Evolutionary conservation across 2,797 vertebrate species (phyloP).

Genomic region (Falco concolor): DNA sequence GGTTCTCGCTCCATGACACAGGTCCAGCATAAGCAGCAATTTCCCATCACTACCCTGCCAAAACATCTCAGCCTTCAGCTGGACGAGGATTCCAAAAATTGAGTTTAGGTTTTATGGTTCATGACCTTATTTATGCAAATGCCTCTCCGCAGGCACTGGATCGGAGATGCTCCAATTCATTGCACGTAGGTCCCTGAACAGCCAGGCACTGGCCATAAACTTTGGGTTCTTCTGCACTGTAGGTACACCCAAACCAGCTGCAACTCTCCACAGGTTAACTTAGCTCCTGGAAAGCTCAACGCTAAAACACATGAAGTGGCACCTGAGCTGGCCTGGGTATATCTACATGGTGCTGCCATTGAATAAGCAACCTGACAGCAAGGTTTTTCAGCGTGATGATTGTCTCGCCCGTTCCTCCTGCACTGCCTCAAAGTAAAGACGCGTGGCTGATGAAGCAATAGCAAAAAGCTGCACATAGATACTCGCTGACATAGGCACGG

Average conservation of each 20-base stretch:
- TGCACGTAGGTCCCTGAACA: neutral
- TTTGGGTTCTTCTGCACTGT: neutral
- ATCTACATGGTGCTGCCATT: neutral
- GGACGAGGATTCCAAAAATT: neutral
- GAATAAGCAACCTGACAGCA: neutral
- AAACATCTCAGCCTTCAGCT: neutral
- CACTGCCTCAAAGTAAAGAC: neutral
- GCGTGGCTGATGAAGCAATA: neutral
- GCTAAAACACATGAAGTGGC: accelerated
- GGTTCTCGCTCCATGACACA: neutral
- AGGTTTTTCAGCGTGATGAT: neutral
- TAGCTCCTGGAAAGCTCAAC: neutral
- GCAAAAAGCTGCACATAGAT: neutral
- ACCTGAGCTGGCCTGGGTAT: neutral
- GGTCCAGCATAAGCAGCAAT: neutral
- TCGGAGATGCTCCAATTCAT: neutral
- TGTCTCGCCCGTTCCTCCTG: neutral
- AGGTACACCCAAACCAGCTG: neutral
- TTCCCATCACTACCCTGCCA: neutral
- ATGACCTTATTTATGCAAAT: neutral
- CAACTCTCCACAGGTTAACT: neutral
- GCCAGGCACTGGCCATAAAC: neutral
- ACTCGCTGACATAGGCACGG: neutral
- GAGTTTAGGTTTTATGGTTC: neutral
- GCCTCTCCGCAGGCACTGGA: neutral